These are phyloP conservation scores for Thalassarche chlororhynchos DNA, from an alignment of 2,113 vertebrate genomes.

Conservation along the genomic window DNA sequence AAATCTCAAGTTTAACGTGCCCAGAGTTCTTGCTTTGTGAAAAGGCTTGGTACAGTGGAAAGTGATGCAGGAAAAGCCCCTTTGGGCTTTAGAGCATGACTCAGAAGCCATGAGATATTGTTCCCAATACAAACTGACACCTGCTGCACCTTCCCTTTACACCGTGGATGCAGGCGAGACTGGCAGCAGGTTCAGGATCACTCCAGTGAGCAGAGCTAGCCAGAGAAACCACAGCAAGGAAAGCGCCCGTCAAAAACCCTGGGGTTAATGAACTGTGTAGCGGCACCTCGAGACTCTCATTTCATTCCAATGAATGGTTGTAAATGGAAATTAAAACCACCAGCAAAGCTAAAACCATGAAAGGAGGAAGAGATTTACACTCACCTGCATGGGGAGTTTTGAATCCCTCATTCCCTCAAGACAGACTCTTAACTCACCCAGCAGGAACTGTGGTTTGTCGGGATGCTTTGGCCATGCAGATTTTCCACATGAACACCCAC, in stretches of 20 bases:
- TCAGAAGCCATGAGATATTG: background rate
- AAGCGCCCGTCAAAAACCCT: background rate
- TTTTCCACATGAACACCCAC: background rate
- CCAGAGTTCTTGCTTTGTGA: background rate
- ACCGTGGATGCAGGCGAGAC: background rate
- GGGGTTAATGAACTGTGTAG: background rate
- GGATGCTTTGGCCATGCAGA: background rate
- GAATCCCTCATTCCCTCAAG: background rate
- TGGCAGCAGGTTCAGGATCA: background rate
- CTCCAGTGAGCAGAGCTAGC: background rate
- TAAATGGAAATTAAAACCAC: conserved; percentile 19
- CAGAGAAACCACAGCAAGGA: background rate
- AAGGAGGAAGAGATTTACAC: conserved; percentile 43
- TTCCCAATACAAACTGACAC: background rate
- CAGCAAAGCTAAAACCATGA: conserved; percentile 14
- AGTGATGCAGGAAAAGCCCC: background rate
- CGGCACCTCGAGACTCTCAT: background rate
- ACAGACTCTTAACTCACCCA: conserved; percentile 13
- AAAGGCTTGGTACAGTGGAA: background rate
- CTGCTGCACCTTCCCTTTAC: background rate
- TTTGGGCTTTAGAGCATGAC: background rate
- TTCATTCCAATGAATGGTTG: background rate
- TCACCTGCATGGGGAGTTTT: background rate
- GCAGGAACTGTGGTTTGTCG: background rate
- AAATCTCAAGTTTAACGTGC: background rate